These are phyloP conservation scores for Zaprionus camerounensis DNA, from an alignment of 1,140 invertebrate species.

Conservation along the genomic window DNA sequence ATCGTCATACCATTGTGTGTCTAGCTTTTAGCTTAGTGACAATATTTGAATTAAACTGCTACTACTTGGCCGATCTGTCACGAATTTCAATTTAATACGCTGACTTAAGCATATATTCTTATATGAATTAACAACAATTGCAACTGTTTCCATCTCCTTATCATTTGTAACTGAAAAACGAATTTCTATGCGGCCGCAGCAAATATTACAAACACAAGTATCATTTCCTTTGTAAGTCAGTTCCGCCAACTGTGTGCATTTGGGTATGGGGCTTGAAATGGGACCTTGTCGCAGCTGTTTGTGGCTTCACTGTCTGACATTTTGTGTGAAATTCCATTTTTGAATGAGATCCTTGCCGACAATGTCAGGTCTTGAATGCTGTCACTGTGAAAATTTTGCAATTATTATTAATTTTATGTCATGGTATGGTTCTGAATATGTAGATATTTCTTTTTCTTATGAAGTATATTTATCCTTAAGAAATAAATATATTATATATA, in stretches of 20 bases:
- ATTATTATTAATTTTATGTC: background rate
- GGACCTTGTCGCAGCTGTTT: too few species aligned
- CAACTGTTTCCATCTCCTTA: background rate
- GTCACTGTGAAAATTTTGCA: background rate
- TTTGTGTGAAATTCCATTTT: background rate
- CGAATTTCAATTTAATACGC: too few species aligned
- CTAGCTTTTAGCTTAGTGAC: too few species aligned
- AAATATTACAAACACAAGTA: too few species aligned
- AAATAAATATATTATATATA: too few species aligned
- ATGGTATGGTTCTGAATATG: background rate
- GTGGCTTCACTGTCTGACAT: background rate
- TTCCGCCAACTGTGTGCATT: background rate
- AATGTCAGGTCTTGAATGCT: background rate
- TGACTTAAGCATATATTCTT: too few species aligned
- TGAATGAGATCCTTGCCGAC: background rate
- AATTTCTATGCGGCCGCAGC: background rate
- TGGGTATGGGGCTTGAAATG: too few species aligned
- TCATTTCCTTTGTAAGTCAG: background rate
- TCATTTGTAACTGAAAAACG: background rate
- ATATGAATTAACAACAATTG: background rate
- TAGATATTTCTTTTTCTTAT: too few species aligned
- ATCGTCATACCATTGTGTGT: too few species aligned
- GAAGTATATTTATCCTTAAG: too few species aligned
- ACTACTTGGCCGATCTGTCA: too few species aligned
- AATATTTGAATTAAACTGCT: too few species aligned